Evolutionary conservation across 2,797 vertebrate genomes (phyloP).

Genomic region (Poeciliopsis infans): DNA sequence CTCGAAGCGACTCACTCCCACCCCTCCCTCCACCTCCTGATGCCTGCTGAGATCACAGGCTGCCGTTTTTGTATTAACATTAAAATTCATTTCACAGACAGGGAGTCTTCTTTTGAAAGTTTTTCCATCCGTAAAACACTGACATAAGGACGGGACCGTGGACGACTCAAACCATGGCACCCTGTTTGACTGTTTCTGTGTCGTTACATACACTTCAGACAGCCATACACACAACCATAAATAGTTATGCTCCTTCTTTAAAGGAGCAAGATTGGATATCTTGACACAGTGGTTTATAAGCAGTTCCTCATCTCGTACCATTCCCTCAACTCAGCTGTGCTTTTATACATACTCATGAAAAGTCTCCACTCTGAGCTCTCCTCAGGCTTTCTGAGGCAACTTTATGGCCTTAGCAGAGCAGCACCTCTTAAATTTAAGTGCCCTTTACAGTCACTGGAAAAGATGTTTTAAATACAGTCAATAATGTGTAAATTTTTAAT

Average conservation of each 20-base stretch:
- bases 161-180: slow-evolving; percentile 59
- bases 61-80: slow-evolving; percentile 80
- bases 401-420: slow-evolving; percentile 79
- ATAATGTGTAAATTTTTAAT: slow-evolving; percentile 82
- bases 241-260: slow-evolving; percentile 54
- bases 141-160: slow-evolving; percentile 65
- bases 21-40: slow-evolving; percentile 47
- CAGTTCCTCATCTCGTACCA: slow-evolving; percentile 42
- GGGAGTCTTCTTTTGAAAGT: slow-evolving; percentile 69
- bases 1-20: slow-evolving; percentile 72
- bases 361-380: slow-evolving; percentile 63
- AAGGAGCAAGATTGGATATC: slow-evolving; percentile 59
- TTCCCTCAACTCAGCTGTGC: slow-evolving; percentile 53
- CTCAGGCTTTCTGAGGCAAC: slow-evolving; percentile 77
- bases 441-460: slow-evolving; percentile 80
- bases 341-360: slow-evolving; percentile 70
- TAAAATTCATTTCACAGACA: slow-evolving; percentile 78
- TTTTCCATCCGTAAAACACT: slow-evolving; percentile 72
- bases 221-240: slow-evolving; percentile 48
- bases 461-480: slow-evolving; percentile 83
- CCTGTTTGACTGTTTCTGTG: slow-evolving; percentile 59
- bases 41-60: slow-evolving; percentile 84
- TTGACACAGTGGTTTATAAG: slow-evolving; percentile 65
- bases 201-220: slow-evolving; percentile 60
- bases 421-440: slow-evolving; percentile 82